Evolutionary conservation across 23 tunicate genomes (phyloP), one percentile per base, ranked within the genome.

Genomic region (Oikopleura dioica): DNA sequence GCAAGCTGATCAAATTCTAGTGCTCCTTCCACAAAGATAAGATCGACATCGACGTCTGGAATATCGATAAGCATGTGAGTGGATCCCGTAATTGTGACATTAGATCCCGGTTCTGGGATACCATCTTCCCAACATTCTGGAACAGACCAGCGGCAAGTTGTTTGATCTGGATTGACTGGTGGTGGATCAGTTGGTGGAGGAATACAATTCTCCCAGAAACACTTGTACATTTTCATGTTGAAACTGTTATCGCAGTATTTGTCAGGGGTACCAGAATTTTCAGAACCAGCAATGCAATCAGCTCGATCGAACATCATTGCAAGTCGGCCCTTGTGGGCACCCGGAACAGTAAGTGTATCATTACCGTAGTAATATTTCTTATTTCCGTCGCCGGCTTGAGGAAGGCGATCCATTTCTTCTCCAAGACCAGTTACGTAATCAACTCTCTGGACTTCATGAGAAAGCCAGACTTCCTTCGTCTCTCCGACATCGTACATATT

Each of bases 71-170:
- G 33, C 72, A 63, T 63, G 33, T 31, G 72, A 28, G 26, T 28
- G 33, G 16, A 23, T 63, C 26, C 30, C 33, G 16, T 23, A 63
- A 63, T 63, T 63, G 72, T 63, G 2, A 63, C 72, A 28, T 63
- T 63, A 2, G 33, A 16, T 2, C 72, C 72, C 16, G 4, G 16
- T 63, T 23, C 30, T 63, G 72, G 72, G 5, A 63, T 28, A 2
- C 72, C 72, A 63, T 63, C 26, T 28, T 63, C 72, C 72, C 72
- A 63, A 31, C 72, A 63, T 28, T 63, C 72, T 5, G 72, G 72
- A 2, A 63, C 30, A 12, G 72, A 63, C 72, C 72, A 63, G 4
- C 72, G 29, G 33, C 72, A 63, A 21, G 16, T 63, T 63, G 30
- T 28, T 31, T 63, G 72, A 12, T 23, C 2, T 63, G 72, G 29